These are phyloP conservation scores for Acrocephalus arundinaceus DNA, from an alignment of 2,113 vertebrate species.

Conservation along the genomic window DNA sequence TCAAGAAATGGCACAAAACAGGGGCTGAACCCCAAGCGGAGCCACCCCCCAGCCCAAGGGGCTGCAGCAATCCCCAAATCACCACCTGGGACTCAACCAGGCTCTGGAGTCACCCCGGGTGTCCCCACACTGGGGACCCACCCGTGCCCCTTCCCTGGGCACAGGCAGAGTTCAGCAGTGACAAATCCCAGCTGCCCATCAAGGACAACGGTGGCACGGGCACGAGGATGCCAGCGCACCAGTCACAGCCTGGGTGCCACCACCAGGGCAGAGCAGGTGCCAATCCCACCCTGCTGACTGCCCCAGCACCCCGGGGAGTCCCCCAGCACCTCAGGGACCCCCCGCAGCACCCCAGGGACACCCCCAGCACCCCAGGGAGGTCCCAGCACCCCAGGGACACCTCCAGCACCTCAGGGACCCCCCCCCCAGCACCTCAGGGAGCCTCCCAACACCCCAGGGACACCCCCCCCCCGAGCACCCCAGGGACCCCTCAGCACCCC, in stretches of 20 bases:
- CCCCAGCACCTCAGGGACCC: background rate
- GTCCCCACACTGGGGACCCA: fast-evolving
- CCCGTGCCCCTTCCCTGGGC: background rate
- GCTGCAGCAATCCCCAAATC: background rate
- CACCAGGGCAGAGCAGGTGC: fast-evolving
- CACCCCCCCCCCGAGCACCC: too few species aligned
- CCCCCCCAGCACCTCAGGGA: too few species aligned
- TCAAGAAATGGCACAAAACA: background rate
- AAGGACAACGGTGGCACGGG: background rate
- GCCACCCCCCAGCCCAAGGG: background rate
- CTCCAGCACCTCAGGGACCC: too few species aligned
- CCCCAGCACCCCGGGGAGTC: background rate
- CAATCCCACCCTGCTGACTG: fast-evolving
- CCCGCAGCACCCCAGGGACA: background rate
- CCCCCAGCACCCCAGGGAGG: too few species aligned
- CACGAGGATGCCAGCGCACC: fast-evolving
- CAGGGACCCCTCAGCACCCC: too few species aligned
- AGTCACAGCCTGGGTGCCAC: background rate
- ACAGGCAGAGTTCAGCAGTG: background rate
- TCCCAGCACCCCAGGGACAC: too few species aligned
- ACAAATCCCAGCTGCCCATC: background rate
- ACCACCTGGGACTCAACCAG: background rate
- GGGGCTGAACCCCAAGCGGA: background rate
- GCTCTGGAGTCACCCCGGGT: background rate
- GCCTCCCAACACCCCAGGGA: too few species aligned